Base-by-base conservation (phyloP, 2,888 invertebrate genomes). In the Mythimna impura region DNA sequence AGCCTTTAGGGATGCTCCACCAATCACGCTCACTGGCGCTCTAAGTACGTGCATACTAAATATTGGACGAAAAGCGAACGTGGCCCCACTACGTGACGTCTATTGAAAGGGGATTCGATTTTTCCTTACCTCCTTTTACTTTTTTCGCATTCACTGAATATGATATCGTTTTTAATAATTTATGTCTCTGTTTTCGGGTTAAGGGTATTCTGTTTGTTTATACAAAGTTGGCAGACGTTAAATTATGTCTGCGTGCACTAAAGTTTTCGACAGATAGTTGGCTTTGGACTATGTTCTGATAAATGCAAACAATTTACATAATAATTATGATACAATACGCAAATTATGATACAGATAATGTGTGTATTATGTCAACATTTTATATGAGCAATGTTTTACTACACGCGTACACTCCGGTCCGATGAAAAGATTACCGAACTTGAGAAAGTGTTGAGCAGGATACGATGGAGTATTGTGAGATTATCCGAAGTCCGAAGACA, bases 1-100 rank as follows among this genome's bases (percentile, higher is more conserved):
- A 91, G 88, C 89, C 91, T 90, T 89, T 85, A 25, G 89, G 89
- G 86, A 84, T 75, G 71, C 69, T 74, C 79, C 73, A 78, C 79
- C 82, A 84, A 86, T 87, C 90, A 89, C 86, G 87, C 76, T 84
- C 87, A 75, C 84, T 86, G 86, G 77, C 81, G 82, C 83, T 86
- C 85, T 86, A 78, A 86, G 78, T 81, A 80, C 82, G 77, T 83
- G 85, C 77, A 87, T 87, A 81, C 85, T 85, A 87, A 86, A 87
- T 86, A 83, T 84, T 78, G 87, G 87, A 81, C 83, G 83, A 83
- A 87, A 87, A 86, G 67, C 86, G 82, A 82, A 82, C 85, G 85
- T 61, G 78, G 71, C 61, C 73, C 75, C 34, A 22, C 61, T 76
- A 80, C 85, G 81, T 83, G 87, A 78, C 72, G 76, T 30, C 73